These are phyloP conservation scores for Trissolcus japonicus DNA, from an alignment of 2,888 invertebrate species.

Conservation along the genomic window DNA sequence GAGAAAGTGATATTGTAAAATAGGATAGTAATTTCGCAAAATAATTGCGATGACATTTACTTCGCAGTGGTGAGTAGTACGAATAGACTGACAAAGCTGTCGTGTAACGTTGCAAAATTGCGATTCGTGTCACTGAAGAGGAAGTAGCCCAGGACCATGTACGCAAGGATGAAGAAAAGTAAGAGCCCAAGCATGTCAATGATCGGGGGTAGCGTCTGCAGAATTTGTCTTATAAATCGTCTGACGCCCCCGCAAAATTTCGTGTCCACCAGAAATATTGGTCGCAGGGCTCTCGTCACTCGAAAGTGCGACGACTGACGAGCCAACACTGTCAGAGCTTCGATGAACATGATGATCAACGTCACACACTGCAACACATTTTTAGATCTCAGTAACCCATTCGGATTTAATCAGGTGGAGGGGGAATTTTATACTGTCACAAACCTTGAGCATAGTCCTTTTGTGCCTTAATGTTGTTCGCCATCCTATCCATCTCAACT, in stretches of 20 bases:
- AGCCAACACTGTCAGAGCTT: conserved; percentile 87
- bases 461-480: conserved; percentile 89
- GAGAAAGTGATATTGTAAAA: not conserved
- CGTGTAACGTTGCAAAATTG: conserved; percentile 87
- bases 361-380: conserved; percentile 81
- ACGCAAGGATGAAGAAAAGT: conserved; percentile 90
- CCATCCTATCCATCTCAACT: conserved; percentile 91
- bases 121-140: conserved; percentile 87
- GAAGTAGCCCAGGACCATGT: conserved; percentile 88
- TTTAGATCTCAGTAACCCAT: not conserved
- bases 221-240: conserved; percentile 86
- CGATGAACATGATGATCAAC: conserved; percentile 87
- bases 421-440: not conserved
- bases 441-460: conserved; percentile 89
- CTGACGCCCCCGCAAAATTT: conserved; percentile 88
- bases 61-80: conserved; percentile 94
- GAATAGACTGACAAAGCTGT: conserved; percentile 92
- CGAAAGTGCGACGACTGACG: conserved; percentile 91
- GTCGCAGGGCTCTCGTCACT: conserved; percentile 89
- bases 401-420: not conserved
- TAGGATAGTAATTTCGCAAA: not conserved
- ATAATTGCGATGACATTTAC: conserved; percentile 75
- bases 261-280: conserved; percentile 92
- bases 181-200: conserved; percentile 90
- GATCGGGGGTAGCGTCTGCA: conserved; percentile 91